These are phyloP conservation scores for Eupithecia vulgata DNA, from an alignment of 2,888 invertebrate species.

Conservation along the genomic window DNA sequence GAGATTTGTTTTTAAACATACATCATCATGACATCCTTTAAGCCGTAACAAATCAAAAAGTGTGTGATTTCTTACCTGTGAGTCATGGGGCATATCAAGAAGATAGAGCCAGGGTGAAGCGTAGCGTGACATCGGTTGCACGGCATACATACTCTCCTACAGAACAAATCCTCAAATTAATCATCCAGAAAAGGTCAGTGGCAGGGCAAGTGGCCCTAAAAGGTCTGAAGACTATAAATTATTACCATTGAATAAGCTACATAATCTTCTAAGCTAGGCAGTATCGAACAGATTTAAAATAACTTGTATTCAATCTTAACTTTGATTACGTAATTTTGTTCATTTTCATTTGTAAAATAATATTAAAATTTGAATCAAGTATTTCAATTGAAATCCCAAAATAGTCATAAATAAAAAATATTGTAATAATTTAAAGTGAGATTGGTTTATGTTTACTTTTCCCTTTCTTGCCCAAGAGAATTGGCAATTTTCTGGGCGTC, in stretches of 20 bases:
- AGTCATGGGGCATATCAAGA: slow-evolving; percentile 71
- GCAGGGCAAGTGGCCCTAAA: slow-evolving; percentile 1
- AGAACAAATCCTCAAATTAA: slow-evolving; percentile 32
- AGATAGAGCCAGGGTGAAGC: slow-evolving; percentile 74
- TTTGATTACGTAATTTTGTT: not conserved
- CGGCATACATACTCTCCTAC: slow-evolving; percentile 74
- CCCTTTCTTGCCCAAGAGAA: slow-evolving; percentile 41
- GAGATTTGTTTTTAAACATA: no score
- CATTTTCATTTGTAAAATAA: not conserved
- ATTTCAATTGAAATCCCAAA: not conserved
- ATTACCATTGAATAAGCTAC: slow-evolving; percentile 37
- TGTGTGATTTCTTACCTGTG: slow-evolving; percentile 61
- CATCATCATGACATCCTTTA: not conserved
- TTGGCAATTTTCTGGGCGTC: slow-evolving; percentile 55
- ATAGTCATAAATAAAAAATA: slow-evolving; percentile 10
- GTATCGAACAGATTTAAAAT: not conserved
- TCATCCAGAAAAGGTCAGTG: slow-evolving; percentile 26
- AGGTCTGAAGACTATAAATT: slow-evolving; percentile 35
- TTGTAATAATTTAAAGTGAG: slow-evolving; percentile 27
- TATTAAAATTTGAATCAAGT: not conserved
- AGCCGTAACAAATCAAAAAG: not conserved
- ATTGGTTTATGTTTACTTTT: slow-evolving; percentile 43
- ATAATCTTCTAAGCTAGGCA: slow-evolving; percentile 27
- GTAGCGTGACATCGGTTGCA: slow-evolving; percentile 82
- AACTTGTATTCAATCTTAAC: not conserved